These are phyloP conservation scores for Paraplagusia blochii DNA, from an alignment of 2,113 vertebrate genomes.

Conservation along the genomic window DNA sequence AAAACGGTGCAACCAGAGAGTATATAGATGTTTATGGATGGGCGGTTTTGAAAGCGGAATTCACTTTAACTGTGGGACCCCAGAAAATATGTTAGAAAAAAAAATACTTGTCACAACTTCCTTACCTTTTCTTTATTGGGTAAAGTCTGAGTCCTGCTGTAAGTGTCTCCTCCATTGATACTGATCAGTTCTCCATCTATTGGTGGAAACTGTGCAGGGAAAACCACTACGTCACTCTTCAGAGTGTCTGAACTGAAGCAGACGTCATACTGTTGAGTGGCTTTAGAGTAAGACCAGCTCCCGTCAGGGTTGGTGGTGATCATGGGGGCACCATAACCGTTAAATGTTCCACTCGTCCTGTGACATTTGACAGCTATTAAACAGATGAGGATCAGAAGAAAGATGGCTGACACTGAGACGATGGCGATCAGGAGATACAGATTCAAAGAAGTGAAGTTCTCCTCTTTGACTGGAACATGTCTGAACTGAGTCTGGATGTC, in stretches of 20 bases:
- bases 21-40: too few relatives aligned
- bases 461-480: slow-evolving; percentile 4
- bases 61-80: too few relatives aligned
- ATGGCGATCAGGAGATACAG: slow-evolving; percentile 8
- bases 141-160: slow-evolving; percentile 3
- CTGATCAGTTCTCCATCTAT: slow-evolving; percentile 5
- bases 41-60: too few relatives aligned
- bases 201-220: neutral
- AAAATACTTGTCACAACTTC: too few relatives aligned
- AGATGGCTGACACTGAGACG: slow-evolving; percentile 5
- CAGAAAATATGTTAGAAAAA: too few relatives aligned
- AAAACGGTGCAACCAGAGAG: too few relatives aligned
- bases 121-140: neutral
- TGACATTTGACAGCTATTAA: slow-evolving; percentile 7
- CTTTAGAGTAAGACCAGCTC: slow-evolving; percentile 10
- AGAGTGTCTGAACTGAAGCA: slow-evolving; percentile 10
- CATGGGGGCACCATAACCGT: slow-evolving; percentile 4
- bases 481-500: slow-evolving; percentile 12
- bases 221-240: slow-evolving; percentile 10
- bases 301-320: slow-evolving; percentile 10
- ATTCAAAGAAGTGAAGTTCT: slow-evolving; percentile 1
- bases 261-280: slow-evolving; percentile 8
- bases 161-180: slow-evolving; percentile 4
- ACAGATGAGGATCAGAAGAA: slow-evolving; percentile 3
- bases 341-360: neutral